Evolutionary conservation across 2,797 vertebrate species (phyloP).

Genomic region (Acomys russatus): DNA sequence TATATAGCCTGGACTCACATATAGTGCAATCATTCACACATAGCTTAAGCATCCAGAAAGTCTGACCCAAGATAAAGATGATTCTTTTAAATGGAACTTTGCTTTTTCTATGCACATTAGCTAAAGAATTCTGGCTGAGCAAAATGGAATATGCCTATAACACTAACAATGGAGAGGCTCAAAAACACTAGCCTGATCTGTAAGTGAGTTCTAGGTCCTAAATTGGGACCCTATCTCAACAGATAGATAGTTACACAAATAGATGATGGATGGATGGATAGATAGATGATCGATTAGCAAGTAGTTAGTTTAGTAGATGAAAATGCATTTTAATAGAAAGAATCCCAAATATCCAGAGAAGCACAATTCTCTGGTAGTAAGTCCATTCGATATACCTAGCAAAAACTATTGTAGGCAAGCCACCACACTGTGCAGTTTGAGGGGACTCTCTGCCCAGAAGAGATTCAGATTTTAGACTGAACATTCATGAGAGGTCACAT

Average conservation of each 20-base stretch:
- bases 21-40: neutral
- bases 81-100: neutral
- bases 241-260: neutral
- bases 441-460: neutral
- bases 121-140: neutral
- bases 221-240: neutral
- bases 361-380: neutral
- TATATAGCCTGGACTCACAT: fast-evolving
- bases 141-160: neutral
- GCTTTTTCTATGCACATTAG: neutral
- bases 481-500: neutral
- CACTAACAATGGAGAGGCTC: neutral
- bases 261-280: neutral
- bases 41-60: neutral
- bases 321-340: neutral
- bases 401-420: neutral
- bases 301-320: neutral
- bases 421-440: neutral
- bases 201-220: neutral
- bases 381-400: neutral
- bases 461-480: neutral
- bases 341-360: neutral
- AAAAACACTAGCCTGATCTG: neutral
- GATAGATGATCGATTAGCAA: neutral
- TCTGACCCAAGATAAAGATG: neutral